These are phyloP conservation scores for Crypturellus tataupa DNA, from an alignment of 2,797 vertebrate species.

Conservation along the genomic window DNA sequence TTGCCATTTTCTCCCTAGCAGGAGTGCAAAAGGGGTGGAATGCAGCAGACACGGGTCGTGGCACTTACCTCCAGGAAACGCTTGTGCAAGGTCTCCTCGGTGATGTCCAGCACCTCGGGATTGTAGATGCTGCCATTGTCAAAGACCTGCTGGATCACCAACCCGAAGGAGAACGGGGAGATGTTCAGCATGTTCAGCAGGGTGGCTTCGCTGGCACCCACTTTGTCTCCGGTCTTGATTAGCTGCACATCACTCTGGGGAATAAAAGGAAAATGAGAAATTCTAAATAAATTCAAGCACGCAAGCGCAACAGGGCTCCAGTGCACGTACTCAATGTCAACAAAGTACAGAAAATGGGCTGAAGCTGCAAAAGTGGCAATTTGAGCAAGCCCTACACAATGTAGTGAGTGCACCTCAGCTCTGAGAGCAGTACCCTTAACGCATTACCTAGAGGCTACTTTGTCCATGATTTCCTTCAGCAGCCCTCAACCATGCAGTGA, in stretches of 20 bases:
- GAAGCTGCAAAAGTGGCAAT: background rate
- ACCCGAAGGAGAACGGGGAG: slow-evolving; percentile 96
- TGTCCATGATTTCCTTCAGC: accelerated
- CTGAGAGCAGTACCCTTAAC: background rate
- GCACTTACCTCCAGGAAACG: slow-evolving; percentile 92
- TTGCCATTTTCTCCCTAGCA: background rate
- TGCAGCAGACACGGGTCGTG: accelerated
- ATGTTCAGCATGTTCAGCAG: slow-evolving; percentile 99
- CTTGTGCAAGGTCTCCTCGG: slow-evolving; percentile 91
- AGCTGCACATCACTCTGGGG: slow-evolving; percentile 92
- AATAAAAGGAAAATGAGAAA: background rate
- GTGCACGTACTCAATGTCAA: accelerated
- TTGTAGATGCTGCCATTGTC: slow-evolving; percentile 98
- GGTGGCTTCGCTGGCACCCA: slow-evolving; percentile 98
- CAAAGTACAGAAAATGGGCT: accelerated
- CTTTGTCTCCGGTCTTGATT: slow-evolving; percentile 95
- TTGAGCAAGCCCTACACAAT: background rate
- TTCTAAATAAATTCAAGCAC: background rate
- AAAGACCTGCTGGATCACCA: slow-evolving; percentile 98
- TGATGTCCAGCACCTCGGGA: slow-evolving; percentile 98
- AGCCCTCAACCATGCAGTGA: background rate
- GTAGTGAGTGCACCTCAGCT: accelerated
- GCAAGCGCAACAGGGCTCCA: accelerated
- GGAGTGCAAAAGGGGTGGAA: accelerated
- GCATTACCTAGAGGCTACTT: background rate